Percentiles rank a stretch among this genome's conserved stretches.
Evolutionary conservation across 2,888 invertebrate species (phyloP).

Genomic region (Sarcophaga carnaria): DNA sequence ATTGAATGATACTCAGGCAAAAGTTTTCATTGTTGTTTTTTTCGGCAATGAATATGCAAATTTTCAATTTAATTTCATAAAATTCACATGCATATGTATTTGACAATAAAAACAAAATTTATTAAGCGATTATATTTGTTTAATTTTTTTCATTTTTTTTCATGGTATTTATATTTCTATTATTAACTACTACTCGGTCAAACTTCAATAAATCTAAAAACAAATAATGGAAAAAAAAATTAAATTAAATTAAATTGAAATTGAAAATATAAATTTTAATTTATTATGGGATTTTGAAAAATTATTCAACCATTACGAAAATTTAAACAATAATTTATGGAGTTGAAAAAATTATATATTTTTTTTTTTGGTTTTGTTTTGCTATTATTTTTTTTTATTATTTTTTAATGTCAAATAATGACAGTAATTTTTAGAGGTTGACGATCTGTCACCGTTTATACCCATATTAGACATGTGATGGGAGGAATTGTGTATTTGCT

Average conservation of each 20-base stretch:
- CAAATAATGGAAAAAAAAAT: background rate
- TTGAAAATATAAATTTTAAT: slow-evolving; percentile 15
- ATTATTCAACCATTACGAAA: slow-evolving; percentile 32
- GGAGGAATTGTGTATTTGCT: background rate
- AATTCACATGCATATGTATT: slow-evolving; percentile 30
- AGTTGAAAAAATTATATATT: background rate
- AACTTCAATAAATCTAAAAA: background rate
- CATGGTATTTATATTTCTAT: slow-evolving; percentile 4
- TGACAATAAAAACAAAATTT: slow-evolving; percentile 31
- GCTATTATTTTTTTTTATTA: background rate
- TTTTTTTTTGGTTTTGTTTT: background rate
- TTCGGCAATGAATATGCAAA: background rate
- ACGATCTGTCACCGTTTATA: background rate
- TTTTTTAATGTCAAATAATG: background rate
- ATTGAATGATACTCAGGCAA: background rate
- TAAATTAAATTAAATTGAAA: no score
- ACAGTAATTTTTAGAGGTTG: background rate
- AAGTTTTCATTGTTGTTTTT: slow-evolving; percentile 5
- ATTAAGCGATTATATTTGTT: background rate
- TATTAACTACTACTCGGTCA: background rate
- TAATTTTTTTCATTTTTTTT: slow-evolving; percentile 17
- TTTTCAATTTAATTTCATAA: background rate
- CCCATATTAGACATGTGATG: background rate
- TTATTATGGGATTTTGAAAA: slow-evolving; percentile 32
- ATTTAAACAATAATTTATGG: slow-evolving; percentile 15